A percentile compares a stretch with the other conserved stretches of the same genome.
These are phyloP conservation scores for Zoanthus solanderi DNA, from an alignment of 92 coral and sea anemone species.

Conservation along the genomic window DNA sequence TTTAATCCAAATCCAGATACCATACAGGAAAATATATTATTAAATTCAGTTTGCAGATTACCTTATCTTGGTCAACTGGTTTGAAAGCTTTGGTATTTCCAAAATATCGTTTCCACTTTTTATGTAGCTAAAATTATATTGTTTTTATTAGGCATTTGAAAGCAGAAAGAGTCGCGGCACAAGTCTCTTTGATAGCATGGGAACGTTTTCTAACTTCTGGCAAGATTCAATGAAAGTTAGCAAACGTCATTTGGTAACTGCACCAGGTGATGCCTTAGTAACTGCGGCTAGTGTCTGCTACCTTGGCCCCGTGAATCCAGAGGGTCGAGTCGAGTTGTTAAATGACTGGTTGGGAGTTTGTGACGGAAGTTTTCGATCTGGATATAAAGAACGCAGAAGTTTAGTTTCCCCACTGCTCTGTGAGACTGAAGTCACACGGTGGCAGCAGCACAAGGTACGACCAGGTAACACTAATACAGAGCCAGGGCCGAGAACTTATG, in stretches of 20 bases:
- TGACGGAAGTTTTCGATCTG: conserved; percentile 72
- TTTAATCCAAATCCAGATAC: too few species aligned
- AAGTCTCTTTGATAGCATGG: conserved; percentile 75
- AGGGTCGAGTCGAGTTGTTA: conserved; percentile 84
- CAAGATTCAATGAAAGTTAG: conserved; percentile 65
- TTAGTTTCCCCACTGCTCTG: conserved; percentile 66
- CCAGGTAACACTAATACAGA: conserved; percentile 15
- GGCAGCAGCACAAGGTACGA: conserved; percentile 8
- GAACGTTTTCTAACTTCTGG: conserved; percentile 77
- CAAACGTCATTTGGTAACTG: conserved; percentile 77
- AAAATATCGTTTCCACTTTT: too few species aligned
- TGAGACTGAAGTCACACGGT: conserved; percentile 35
- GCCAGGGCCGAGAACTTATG: conserved; percentile 52
- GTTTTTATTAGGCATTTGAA: conserved; percentile 65
- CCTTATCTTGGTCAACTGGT: too few species aligned
- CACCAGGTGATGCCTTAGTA: conserved; percentile 95
- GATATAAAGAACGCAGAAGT: conserved; percentile 44
- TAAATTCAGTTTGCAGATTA: too few species aligned
- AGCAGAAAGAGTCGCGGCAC: conserved; percentile 74
- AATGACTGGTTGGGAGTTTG: conserved; percentile 90
- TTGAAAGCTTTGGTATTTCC: too few species aligned
- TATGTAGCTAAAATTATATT: background rate
- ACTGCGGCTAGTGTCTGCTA: conserved; percentile 92
- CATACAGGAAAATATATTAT: too few species aligned
- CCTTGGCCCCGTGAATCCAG: conserved; percentile 85